These are phyloP conservation scores for Scomber japonicus DNA, from an alignment of 2,113 vertebrate genomes.

Conservation along the genomic window DNA sequence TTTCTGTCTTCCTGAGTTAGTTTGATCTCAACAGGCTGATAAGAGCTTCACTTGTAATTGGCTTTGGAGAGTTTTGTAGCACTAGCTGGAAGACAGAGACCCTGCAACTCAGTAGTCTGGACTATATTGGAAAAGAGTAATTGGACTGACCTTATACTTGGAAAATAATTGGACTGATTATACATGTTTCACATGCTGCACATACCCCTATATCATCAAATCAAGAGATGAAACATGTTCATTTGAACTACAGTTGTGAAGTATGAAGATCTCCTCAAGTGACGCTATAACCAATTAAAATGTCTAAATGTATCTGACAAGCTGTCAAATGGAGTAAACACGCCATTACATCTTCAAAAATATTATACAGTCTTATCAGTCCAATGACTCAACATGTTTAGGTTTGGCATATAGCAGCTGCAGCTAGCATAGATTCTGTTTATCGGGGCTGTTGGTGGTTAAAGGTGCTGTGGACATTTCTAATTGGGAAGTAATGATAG, in stretches of 20 bases:
- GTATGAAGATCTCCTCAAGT: background rate
- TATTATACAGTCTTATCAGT: too few relatives aligned
- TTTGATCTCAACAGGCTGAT: constrained; percentile 14
- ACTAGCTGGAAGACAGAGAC: constrained; percentile 2
- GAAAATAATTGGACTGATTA: constrained; percentile 39
- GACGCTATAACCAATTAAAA: background rate
- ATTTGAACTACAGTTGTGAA: constrained; percentile 6
- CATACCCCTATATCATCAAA: background rate
- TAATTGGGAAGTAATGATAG: background rate
- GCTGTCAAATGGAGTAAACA: background rate
- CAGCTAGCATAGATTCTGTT: background rate
- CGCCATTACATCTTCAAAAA: background rate
- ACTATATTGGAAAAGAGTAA: constrained; percentile 18
- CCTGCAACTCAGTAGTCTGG: background rate
- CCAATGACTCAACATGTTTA: background rate
- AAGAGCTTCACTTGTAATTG: background rate
- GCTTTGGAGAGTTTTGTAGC: constrained; percentile 3
- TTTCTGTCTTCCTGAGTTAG: background rate
- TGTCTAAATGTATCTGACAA: too few relatives aligned
- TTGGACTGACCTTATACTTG: constrained; percentile 46
- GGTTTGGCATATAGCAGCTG: background rate
- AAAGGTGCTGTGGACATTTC: background rate
- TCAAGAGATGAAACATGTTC: background rate
- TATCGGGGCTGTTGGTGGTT: background rate
- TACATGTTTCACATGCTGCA: constrained; percentile 15